These are phyloP conservation scores for Itoplectis maculator DNA, from an alignment of 2,888 invertebrate genomes.

Conservation along the genomic window DNA sequence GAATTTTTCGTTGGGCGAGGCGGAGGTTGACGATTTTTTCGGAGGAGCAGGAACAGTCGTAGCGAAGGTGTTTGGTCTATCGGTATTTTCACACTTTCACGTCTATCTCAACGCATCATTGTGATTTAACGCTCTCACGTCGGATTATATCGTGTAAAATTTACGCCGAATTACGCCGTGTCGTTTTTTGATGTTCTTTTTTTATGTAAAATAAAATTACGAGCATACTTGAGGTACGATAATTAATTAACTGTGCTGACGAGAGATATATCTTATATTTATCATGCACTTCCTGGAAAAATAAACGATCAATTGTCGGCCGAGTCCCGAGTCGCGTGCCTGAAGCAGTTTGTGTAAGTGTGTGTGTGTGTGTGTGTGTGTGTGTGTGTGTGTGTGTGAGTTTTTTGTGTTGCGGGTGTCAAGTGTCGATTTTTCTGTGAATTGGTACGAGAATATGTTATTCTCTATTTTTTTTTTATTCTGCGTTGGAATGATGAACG, in stretches of 20 bases:
- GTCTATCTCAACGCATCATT: conserved; percentile 37
- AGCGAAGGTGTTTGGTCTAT: conserved; percentile 34
- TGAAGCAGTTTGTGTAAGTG: conserved; percentile 23
- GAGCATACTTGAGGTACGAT: conserved; percentile 17
- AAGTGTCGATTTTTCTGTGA: conserved; percentile 15
- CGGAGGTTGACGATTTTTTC: background rate
- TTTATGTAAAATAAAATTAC: conserved; percentile 13
- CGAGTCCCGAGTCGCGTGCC: conserved; percentile 38
- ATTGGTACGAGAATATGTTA: conserved; percentile 11
- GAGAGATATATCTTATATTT: conserved; percentile 41
- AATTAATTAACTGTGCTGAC: conserved; percentile 35
- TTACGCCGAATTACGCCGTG: conserved; percentile 6
- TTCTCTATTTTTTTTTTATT: conserved; percentile 9
- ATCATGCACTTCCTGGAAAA: conserved; percentile 41
- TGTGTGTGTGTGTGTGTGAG: too few relatives aligned
- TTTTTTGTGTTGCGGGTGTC: conserved; percentile 5
- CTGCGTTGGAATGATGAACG: conserved; percentile 30
- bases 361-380: too few relatives aligned
- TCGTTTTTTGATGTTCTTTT: background rate
- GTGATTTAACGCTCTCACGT: conserved; percentile 16
- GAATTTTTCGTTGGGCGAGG: background rate
- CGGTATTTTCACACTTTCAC: conserved; percentile 37
- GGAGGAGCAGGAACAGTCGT: conserved; percentile 24
- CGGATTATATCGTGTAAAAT: conserved; percentile 5
- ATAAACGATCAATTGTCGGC: conserved; percentile 25